Evolutionary conservation across 2,113 vertebrate genomes (phyloP), one percentile per base, ranked within the genome.

Genomic region (Ptilonorhynchus violaceus): DNA sequence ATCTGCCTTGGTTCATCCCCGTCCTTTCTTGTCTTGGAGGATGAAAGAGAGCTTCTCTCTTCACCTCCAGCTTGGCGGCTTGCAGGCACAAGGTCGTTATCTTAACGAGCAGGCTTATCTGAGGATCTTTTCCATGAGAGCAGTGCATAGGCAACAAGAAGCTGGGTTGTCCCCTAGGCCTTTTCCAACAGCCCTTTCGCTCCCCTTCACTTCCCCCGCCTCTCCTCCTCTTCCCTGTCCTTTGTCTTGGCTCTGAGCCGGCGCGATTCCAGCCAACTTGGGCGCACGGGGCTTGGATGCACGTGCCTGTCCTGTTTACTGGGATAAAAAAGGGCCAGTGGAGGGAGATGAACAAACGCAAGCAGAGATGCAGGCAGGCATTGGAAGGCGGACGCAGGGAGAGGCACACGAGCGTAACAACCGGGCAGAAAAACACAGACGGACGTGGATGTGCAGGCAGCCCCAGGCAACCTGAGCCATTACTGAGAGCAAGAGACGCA

Each of bases 21-120:
- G 1, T 33, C 22, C 19, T 31, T 85, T 63, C 28, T 72, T 16
- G 3, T 53, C 37, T n/a, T 2, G 4, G n/a, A 60, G 37, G 47
- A 53, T 81, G 79, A 69, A 70, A 5, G n/a, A 67, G 64, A 50
- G 47, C 37, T 64, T 46, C 8, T 28, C 59, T n/a, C 59, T n/a
- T 25, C 55, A 84, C 25, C 42, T 78, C 77, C 37, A 49, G 35
- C 39, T 62, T 37, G 25, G n/a, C 33, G 55, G 76, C 44, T 87
- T 41, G 66, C 35, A 42, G 76, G 58, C n/a, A 80, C 31, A 53
- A n/a, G 33, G 70, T 89, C 7, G 1, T 91, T 74, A 87, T 69
- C 91, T 89, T 76, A 92, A 86, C 0, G 24, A 94, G 69, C 62
- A 30, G 42, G 21, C 64, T 97, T 94, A 66, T 95, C 94, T 74